A percentile compares a stretch with the other conserved stretches of the same genome.
These are phyloP conservation scores for Basileuterus tristriatus DNA, from an alignment of 2,797 vertebrate genomes.

Conservation along the genomic window DNA sequence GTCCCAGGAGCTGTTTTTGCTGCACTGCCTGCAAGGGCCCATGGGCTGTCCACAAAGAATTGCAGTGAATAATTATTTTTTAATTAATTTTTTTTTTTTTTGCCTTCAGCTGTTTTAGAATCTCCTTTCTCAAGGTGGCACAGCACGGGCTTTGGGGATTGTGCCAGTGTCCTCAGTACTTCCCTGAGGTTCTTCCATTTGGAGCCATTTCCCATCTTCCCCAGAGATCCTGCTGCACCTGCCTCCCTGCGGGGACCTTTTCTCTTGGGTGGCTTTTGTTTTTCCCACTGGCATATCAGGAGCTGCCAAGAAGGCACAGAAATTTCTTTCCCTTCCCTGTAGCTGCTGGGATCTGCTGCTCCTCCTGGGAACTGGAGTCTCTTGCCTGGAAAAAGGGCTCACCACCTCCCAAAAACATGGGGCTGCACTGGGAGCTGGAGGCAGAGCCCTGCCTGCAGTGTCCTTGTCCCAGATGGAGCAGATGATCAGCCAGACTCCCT, in stretches of 20 bases:
- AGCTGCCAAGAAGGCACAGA: not conserved
- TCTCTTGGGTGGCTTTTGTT: not conserved
- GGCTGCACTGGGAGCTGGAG: not conserved
- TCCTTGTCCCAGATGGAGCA: not conserved
- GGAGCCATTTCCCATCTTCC: not conserved
- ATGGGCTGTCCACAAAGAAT: not conserved
- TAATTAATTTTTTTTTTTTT: not conserved
- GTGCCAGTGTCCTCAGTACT: not conserved
- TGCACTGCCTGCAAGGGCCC: not conserved
- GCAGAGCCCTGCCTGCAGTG: not conserved
- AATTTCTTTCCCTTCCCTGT: not conserved
- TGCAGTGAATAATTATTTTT: not conserved
- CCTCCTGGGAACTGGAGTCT: not conserved
- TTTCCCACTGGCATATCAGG: not conserved
- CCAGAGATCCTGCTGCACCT: not conserved
- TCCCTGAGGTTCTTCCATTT: not conserved
- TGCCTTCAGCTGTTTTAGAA: not conserved
- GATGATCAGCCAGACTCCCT: not conserved
- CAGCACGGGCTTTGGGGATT: not conserved
- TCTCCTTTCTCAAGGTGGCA: not conserved
- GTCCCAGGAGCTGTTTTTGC: not conserved
- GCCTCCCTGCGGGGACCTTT: not conserved
- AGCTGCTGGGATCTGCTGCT: not conserved
- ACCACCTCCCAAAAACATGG: fast-evolving
- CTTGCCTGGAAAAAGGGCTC: not conserved